A percentile compares a stretch with the other conserved stretches of the same genome.
These are phyloP conservation scores for Chlamydotis undulata DNA, from an alignment of 2,113 vertebrate species.

Conservation along the genomic window DNA sequence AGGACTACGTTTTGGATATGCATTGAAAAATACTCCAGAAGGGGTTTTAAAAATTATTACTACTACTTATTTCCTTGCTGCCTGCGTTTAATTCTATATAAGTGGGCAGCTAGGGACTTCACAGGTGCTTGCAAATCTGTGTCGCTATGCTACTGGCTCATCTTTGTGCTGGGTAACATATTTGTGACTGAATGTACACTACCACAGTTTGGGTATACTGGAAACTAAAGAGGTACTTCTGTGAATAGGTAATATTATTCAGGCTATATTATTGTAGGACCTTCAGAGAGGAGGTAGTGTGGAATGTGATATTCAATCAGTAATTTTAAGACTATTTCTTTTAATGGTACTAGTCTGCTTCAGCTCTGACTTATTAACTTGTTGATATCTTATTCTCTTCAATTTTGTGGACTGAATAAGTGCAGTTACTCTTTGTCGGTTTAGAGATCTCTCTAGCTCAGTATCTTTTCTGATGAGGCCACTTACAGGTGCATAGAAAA, in stretches of 20 bases:
- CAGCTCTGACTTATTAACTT: not conserved
- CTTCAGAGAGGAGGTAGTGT: not conserved
- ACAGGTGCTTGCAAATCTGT: not conserved
- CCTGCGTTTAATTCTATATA: not conserved
- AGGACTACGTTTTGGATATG: not conserved
- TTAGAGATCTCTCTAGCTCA: not conserved
- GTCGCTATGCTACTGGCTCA: not conserved
- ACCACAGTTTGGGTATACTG: not conserved
- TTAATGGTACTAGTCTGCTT: not conserved
- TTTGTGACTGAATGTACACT: not conserved
- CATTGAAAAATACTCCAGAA: not conserved
- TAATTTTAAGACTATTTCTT: not conserved
- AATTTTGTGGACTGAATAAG: not conserved
- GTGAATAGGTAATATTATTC: not conserved
- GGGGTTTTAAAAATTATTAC: not conserved
- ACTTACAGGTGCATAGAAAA: not conserved
- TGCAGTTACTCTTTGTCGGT: not conserved
- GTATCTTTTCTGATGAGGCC: not conserved
- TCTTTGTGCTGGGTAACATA: not conserved
- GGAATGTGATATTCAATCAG: not conserved
- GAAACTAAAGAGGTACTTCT: not conserved
- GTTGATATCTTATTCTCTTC: not conserved
- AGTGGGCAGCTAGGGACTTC: not conserved
- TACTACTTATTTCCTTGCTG: not conserved
- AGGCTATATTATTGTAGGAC: not conserved